A percentile compares a stretch with the other conserved stretches of the same genome.
Evolutionary conservation across 2,113 vertebrate genomes (phyloP).

Genomic region (Trachemys scripta): DNA sequence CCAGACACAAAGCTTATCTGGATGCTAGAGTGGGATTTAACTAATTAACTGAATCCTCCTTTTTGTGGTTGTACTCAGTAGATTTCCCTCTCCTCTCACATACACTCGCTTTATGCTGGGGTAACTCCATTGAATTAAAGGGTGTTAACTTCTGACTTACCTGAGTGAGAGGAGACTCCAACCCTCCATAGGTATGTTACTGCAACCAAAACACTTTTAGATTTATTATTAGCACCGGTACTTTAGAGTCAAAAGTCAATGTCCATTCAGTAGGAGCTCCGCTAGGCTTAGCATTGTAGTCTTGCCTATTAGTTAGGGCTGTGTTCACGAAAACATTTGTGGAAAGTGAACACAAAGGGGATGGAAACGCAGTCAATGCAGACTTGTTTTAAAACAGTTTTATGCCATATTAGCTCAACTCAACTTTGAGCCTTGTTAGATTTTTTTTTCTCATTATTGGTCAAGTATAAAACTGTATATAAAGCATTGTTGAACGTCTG

Average conservation of each 20-base stretch:
- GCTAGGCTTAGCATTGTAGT: background rate
- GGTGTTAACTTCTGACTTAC: background rate
- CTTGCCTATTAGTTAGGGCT: background rate
- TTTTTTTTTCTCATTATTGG: background rate
- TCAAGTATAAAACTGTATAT: background rate
- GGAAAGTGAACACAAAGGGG: background rate
- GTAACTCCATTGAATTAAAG: background rate
- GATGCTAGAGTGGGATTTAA: background rate
- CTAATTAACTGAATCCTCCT: background rate
- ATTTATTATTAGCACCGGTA: rapidly evolving
- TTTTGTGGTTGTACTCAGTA: background rate
- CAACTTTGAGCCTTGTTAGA: background rate
- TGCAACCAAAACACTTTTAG: background rate
- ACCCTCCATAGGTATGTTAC: background rate
- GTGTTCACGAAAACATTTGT: background rate
- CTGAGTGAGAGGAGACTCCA: background rate
- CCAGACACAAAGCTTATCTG: background rate
- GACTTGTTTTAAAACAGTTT: constrained; percentile 25
- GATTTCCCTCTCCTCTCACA: background rate
- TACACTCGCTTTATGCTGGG: background rate
- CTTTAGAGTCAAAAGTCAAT: background rate
- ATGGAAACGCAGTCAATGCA: background rate
- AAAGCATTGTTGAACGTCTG: background rate
- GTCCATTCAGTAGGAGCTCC: background rate
- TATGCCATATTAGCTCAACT: background rate